Evolutionary conservation across 2,797 vertebrate species (phyloP).

Genomic region (Buceros bicornis): DNA sequence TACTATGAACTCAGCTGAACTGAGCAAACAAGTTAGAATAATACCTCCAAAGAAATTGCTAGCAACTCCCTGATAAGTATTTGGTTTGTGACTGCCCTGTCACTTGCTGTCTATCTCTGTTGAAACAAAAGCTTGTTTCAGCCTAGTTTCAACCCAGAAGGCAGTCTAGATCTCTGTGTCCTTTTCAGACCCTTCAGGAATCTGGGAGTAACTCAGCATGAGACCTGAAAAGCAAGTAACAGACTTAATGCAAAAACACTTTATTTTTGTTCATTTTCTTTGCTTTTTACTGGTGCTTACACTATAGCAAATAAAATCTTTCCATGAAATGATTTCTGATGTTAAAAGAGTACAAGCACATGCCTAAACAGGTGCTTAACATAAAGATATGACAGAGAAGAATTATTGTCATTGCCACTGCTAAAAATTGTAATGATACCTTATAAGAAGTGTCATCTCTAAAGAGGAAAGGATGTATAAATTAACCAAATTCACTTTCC

Average conservation of each 20-base stretch:
- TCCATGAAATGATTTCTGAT: not conserved
- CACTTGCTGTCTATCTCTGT: not conserved
- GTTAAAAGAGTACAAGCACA: not conserved
- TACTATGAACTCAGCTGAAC: not conserved
- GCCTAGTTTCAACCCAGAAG: not conserved
- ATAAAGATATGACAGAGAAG: not conserved
- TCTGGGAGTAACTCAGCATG: not conserved
- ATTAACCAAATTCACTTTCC: not conserved
- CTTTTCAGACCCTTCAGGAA: not conserved
- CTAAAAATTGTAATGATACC: not conserved
- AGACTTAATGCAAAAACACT: not conserved
- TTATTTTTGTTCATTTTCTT: not conserved
- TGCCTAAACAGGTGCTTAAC: not conserved
- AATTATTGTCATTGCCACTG: not conserved
- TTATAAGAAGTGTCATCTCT: not conserved
- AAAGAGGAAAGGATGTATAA: not conserved
- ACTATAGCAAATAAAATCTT: not conserved
- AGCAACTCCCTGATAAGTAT: not conserved
- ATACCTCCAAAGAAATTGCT: not conserved
- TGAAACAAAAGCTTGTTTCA: not conserved
- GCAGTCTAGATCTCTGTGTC: not conserved
- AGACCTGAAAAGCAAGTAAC: not conserved
- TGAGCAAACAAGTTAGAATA: not conserved
- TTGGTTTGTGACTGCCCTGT: not conserved
- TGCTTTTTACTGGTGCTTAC: not conserved